Base-by-base conservation (phyloP, 2,888 invertebrate genomes). In the Seira musarum region DNA sequence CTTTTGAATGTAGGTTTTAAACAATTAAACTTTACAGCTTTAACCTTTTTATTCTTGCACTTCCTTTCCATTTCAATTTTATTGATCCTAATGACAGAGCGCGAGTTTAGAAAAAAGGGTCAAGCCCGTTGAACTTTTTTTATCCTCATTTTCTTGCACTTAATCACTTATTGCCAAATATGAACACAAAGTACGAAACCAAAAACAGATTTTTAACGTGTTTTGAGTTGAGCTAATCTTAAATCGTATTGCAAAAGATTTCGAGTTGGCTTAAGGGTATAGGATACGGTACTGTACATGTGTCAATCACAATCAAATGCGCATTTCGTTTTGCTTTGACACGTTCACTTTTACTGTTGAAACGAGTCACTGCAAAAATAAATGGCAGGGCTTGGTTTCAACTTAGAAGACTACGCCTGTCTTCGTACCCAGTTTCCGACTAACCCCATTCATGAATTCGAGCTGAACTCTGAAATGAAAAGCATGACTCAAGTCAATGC, bases 371-470 rank as follows among this genome's bases (percentile, higher is more conserved):
- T 8, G 30, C 30, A 8, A 30, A 30, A 30, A 30, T 30, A 30
- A 30, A 30, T 30, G 30, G 30, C 2, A 8, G 8, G 30, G 8
- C 30, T 30, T 30, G 2, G 2, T 30, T 30, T 2, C 30, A n/a
- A n/a, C n/a, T n/a, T n/a, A n/a, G n/a, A n/a, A n/a, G 30, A 30
- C 30, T 30, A 30, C 19, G 30, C 40, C n/a, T 35, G 10, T 35
- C 10, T 24, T 19, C 49, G 49, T 17, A 64, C 63, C 40, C 49
- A 19, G 8, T 72, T 64, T 64, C 72, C 64, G 21, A 46, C 46
- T 72, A 64, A 63, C 72, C 73, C 53, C 73, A 19, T 73, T 24
- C 64, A 53, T 65, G 25, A 49, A 73, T 73, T 65, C 21, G 30
- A 73, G 30, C 57, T 6, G 46, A 66, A 46, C 66, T 30, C 30